Base-by-base conservation (phyloP, 2,113 vertebrate species). In the Ammodytes marinus region DNA sequence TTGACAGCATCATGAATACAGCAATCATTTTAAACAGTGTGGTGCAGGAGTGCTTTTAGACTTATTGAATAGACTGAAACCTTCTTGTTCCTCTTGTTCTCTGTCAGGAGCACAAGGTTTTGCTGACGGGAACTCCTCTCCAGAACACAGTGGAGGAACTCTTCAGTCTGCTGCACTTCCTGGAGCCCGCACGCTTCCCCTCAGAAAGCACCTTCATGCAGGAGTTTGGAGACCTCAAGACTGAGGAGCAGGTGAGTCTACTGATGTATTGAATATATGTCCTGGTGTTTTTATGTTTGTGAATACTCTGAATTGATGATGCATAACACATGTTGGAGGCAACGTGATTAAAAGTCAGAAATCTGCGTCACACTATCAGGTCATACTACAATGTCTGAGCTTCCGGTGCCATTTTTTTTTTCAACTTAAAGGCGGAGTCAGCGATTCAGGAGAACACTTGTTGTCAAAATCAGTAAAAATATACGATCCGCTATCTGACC, bases 91-190 rank as follows among this genome's bases (percentile, higher is more conserved):
- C 6, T 79, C 65, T 59, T 85, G 3, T 70, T 35, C 73, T n/a
- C 65, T 66, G 80, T 0, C 82, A 99, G 98, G 98, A 99, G 83
- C 97, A 99, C 89, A 99, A 99, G 88, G 98, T 98, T 80, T 95
- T 99, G 81, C 92, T 99, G 89, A 99, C 98, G 0, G 98, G 98
- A 19, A 99, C 98, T 1, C 98, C 98, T 3, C 96, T 99, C 57
- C 98, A 99, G 94, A 99, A 99, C 90, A 99, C 98, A 0, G 98
- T 99, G 85, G 98, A 99, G 91, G 98, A 99, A 84, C 94, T 99
- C 15, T 99, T 99, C 78, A 99, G 98, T 79, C 96, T 99, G 65
- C 96, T 99, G 79, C 98, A 99, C 91, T 99, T 99, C 91, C 95
- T 99, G 82, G 98, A 99, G 74, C 98, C 98, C 0, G 82, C 95